Evolutionary conservation across 1,140 invertebrate species (phyloP).

Genomic region (Manduca sexta): DNA sequence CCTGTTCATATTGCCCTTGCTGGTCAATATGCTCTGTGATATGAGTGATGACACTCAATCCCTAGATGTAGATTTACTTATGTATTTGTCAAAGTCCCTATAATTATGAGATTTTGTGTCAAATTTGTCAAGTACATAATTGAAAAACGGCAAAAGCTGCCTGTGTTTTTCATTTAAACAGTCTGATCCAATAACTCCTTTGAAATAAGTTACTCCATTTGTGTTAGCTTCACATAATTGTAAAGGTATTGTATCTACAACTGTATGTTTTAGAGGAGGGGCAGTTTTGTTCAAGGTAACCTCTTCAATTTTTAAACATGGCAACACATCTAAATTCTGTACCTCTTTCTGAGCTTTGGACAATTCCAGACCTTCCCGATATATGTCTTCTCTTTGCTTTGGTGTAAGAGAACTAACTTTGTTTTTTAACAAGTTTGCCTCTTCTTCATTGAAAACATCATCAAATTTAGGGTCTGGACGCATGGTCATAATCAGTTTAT

Average conservation of each 20-base stretch:
- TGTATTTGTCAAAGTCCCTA: conserved; percentile 85
- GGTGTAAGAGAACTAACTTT: conserved; percentile 77
- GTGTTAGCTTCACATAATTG: conserved; percentile 88
- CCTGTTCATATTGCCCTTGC: conserved; percentile 80
- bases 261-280: conserved; percentile 73
- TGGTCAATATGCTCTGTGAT: conserved; percentile 81
- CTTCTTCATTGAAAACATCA: conserved; percentile 75
- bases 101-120: conserved; percentile 88
- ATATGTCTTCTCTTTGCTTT: conserved; percentile 79
- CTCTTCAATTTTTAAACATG: conserved; percentile 85
- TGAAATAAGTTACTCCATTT: conserved; percentile 91
- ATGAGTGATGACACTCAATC: conserved; percentile 80
- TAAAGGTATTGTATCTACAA: conserved; percentile 76
- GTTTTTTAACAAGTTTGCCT: conserved; percentile 79
- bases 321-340: conserved; percentile 84
- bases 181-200: conserved; percentile 82
- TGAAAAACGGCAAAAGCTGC: conserved; percentile 87
- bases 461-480: conserved; percentile 86
- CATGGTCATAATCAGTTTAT: conserved; percentile 90
- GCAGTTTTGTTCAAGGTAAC: conserved; percentile 79
- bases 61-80: conserved; percentile 89
- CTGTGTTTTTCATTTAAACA: conserved; percentile 80
- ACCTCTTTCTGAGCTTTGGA: conserved; percentile 81
- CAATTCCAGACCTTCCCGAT: conserved; percentile 80
- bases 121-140: conserved; percentile 86